Evolutionary conservation across 2,888 invertebrate species (phyloP).

Genomic region (Camponotus fellah): DNA sequence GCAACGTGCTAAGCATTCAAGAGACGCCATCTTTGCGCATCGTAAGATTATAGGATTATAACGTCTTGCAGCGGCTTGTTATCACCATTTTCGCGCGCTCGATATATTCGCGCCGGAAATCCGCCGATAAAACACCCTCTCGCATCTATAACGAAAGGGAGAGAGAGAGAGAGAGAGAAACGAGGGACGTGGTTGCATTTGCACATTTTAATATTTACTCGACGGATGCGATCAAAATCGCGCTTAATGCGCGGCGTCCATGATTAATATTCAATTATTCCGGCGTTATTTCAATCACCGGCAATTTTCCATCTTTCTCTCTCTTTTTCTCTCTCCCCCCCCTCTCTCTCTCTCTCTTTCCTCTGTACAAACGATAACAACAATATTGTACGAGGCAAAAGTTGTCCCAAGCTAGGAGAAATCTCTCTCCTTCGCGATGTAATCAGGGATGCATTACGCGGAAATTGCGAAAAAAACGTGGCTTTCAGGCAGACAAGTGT

Average conservation of each 20-base stretch:
- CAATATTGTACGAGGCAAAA: conserved; percentile 20
- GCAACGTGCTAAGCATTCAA: background rate
- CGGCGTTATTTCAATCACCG: conserved; percentile 39
- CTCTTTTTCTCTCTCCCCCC: background rate
- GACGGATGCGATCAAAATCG: conserved; percentile 36
- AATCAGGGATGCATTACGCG: conserved; percentile 47
- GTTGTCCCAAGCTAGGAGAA: conserved; percentile 11
- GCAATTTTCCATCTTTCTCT: conserved; percentile 7
- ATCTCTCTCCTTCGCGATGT: conserved; percentile 31
- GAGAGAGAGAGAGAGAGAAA: background rate
- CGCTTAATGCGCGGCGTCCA: conserved; percentile 14
- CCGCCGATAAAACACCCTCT: conserved; percentile 7
- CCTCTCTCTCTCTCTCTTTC: background rate
- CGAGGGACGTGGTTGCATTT: conserved; percentile 7
- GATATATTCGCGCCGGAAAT: conserved; percentile 45
- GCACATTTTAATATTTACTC: conserved; percentile 53
- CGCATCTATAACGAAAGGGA: conserved; percentile 27
- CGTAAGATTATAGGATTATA: conserved; percentile 25
- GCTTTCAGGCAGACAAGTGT: conserved; percentile 40
- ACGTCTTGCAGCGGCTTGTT: conserved; percentile 25
- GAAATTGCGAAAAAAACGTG: conserved; percentile 39
- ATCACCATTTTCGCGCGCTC: conserved; percentile 33
- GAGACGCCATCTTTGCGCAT: background rate
- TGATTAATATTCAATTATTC: conserved; percentile 52
- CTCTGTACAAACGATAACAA: background rate